Evolutionary conservation across 2,888 invertebrate genomes (phyloP).

Genomic region (Pyrocoelia pectoralis): DNA sequence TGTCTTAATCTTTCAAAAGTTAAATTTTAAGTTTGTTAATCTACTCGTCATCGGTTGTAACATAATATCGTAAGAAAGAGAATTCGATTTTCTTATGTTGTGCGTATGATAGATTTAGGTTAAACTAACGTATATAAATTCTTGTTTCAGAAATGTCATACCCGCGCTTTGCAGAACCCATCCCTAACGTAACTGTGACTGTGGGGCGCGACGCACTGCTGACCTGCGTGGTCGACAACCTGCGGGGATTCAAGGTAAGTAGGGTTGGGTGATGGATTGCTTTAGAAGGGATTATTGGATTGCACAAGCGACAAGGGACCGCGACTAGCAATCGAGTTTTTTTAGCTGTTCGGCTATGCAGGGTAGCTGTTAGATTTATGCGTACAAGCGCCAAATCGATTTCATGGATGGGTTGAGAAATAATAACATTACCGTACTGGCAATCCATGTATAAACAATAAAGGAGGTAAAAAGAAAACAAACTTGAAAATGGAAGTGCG

Average conservation of each 20-base stretch:
- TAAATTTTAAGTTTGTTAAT: neutral
- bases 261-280: conserved; percentile 42
- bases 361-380: conserved; percentile 44
- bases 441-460: conserved; percentile 55
- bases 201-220: conserved; percentile 86
- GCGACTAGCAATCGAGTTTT: conserved; percentile 54
- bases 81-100: conserved; percentile 12
- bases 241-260: conserved; percentile 84
- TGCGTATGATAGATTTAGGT: conserved; percentile 21
- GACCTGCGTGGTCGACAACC: conserved; percentile 89
- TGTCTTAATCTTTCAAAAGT: too few species aligned
- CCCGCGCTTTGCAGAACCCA: conserved; percentile 87
- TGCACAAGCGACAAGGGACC: conserved; percentile 51
- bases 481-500: conserved; percentile 54
- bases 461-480: conserved; percentile 51
- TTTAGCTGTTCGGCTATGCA: conserved; percentile 46
- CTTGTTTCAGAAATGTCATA: conserved; percentile 59
- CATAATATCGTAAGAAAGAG: neutral
- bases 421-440: conserved; percentile 56
- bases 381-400: conserved; percentile 44
- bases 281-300: conserved; percentile 56
- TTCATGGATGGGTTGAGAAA: conserved; percentile 52
- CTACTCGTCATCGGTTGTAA: neutral
- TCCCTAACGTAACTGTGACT: conserved; percentile 90
- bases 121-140: conserved; percentile 34